Percentiles rank a stretch among this genome's conserved stretches.
Conservation (phyloP, 2,888 invertebrate species). For the Lepidochrysops patricia region DNA sequence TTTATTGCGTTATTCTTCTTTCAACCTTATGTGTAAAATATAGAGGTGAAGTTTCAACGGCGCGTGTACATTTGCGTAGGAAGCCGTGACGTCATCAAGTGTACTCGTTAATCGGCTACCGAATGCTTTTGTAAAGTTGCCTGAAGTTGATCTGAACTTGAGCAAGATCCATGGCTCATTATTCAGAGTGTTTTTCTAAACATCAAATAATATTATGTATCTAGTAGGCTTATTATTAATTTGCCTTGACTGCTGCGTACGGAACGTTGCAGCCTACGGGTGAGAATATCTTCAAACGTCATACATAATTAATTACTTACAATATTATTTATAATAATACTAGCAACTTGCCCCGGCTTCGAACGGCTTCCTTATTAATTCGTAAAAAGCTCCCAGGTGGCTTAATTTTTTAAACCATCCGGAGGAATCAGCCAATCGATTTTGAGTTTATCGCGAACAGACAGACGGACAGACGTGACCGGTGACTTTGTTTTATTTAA, state of each 20-base stretch:
- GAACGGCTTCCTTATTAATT: too few relatives aligned
- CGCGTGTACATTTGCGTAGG: neutral
- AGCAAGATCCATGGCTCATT: neutral
- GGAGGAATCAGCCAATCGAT: too few relatives aligned
- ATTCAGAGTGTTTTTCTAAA: neutral
- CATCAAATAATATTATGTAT: too few relatives aligned
- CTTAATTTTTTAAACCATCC: too few relatives aligned
- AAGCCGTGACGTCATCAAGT: neutral
- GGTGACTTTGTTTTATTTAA: too few relatives aligned
- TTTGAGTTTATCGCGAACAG: too few relatives aligned
- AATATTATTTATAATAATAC: too few relatives aligned
- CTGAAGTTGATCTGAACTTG: slow-evolving; percentile 3
- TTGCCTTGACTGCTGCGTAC: neutral
- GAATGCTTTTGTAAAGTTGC: slow-evolving; percentile 1
- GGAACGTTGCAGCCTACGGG: neutral
- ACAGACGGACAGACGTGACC: too few relatives aligned
- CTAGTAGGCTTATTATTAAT: too few relatives aligned
- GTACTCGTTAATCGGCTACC: neutral
- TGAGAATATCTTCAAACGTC: neutral
- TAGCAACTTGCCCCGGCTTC: too few relatives aligned
- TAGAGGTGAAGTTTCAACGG: neutral
- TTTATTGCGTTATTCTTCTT: neutral
- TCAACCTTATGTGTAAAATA: neutral
- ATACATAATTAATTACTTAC: slow-evolving; percentile 2
- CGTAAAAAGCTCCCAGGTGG: too few relatives aligned